Percentiles rank a stretch among this genome's conserved stretches.
These are phyloP conservation scores for Poeciliopsis turrubarensis DNA, from an alignment of 2,113 vertebrate species.

Conservation along the genomic window DNA sequence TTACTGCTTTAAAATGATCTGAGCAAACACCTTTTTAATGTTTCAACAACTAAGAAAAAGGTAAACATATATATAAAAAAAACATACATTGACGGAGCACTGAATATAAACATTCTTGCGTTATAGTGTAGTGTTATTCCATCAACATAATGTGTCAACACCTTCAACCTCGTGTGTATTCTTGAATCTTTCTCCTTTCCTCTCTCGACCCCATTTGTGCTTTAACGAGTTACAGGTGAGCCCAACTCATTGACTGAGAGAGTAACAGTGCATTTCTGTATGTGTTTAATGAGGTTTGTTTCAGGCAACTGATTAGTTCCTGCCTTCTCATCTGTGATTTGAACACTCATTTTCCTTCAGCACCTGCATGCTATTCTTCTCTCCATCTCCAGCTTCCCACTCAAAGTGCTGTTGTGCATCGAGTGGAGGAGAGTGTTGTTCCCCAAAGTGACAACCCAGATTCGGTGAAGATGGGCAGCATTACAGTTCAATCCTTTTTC, in stretches of 20 bases:
- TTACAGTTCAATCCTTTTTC: not conserved
- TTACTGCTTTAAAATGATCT: not conserved
- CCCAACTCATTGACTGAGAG: not conserved
- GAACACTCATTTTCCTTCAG: not conserved
- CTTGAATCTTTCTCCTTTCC: not conserved
- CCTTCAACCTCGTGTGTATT: not conserved
- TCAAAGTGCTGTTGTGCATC: not conserved
- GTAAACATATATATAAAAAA: not conserved
- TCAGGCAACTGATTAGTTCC: constrained; percentile 8
- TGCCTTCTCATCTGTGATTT: not conserved
- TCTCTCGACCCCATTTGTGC: not conserved
- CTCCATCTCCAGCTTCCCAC: not conserved
- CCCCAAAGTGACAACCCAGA: not conserved
- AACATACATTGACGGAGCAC: not conserved
- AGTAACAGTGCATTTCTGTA: not conserved
- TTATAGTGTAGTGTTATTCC: not conserved
- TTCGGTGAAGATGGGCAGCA: not conserved
- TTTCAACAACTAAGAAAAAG: not conserved
- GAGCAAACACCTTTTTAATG: not conserved
- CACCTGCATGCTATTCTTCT: constrained; percentile 6
- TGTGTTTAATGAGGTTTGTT: not conserved
- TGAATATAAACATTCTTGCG: not conserved
- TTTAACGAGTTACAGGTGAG: not conserved
- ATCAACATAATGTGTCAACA: not conserved
- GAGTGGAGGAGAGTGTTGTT: not conserved